phyloP scores from a whole-genome alignment of 2,113 vertebrate species.

The Neolamprologus toae region DNA sequence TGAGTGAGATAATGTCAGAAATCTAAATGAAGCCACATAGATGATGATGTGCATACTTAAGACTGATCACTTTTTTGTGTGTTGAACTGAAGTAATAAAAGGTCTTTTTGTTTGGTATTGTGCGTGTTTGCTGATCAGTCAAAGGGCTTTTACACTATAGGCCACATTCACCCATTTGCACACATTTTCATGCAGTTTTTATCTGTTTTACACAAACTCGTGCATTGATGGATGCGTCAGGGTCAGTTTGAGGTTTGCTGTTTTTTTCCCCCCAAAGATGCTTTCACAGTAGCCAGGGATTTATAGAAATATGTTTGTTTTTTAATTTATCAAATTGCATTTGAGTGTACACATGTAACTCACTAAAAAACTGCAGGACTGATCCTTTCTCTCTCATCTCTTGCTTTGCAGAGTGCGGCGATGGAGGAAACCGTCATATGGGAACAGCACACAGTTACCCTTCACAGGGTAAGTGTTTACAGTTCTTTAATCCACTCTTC shows the following conservation, averaged over 20 bases:
- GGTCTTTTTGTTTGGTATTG: not conserved
- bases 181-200: not conserved
- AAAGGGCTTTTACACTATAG: not conserved
- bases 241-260: not conserved
- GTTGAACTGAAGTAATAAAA: not conserved
- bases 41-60: not conserved
- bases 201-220: not conserved
- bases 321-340: not conserved
- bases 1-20: not conserved
- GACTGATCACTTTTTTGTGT: not conserved
- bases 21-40: not conserved
- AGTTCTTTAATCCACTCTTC: not conserved
- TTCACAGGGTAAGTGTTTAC: conserved; percentile 90
- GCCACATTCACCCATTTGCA: not conserved
- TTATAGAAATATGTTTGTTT: not conserved
- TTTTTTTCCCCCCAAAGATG: accelerated
- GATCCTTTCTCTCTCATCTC: not conserved
- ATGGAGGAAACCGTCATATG: conserved; percentile 99
- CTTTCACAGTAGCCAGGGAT: not conserved
- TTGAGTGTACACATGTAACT: not conserved
- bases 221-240: not conserved
- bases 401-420: conserved; percentile 80
- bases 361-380: not conserved
- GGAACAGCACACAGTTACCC: conserved; percentile 98
- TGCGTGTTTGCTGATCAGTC: not conserved